Evolutionary conservation across 2,113 vertebrate species (phyloP), one percentile per base, ranked within the genome.

Genomic region (Nestor notabilis): DNA sequence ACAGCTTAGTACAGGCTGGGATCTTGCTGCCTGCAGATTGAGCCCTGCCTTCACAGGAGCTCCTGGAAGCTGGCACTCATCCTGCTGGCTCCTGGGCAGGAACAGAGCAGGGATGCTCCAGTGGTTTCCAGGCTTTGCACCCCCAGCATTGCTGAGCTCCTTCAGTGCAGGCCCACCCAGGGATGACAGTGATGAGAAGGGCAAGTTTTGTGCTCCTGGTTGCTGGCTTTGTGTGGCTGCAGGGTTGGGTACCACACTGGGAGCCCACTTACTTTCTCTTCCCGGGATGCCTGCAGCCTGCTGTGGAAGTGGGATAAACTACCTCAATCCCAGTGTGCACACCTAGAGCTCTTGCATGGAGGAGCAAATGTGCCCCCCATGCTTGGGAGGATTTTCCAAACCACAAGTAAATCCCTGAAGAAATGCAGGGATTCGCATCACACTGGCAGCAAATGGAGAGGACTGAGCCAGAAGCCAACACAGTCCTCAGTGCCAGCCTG

Each of bases 291-390:
- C 64, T 28, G 35, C 80, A 74, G 65, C 27, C 49, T 79, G 47
- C 27, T 33, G 31, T 55, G 49, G 24, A 58, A 72, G 29, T 21
- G 53, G 44, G 49, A 86, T 64, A 24, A 74, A 25, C 8, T 18
- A 11, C 53, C 17, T 86, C 89, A 35, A 4, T 25, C 49, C n/a
- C 47, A 74, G 24, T 3, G 0, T 2, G 2, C 2, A 10, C 2
- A 2, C 27, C 11, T 7, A 58, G 65, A 69, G 44, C 24, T 27
- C 52, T 50, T 50, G 84, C 44, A 60, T 17, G 13, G 65, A 35
- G 31, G 47, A 69, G 18, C 17, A 65, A 72, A 77, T 0, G 0
- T 77, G 39, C 17, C 0, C 0, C 41, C 8, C 18, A 0, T 49
- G 24, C 61, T 23, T 25, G 41, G 29, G n/a, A 4, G 5, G 10